phyloP scores from a whole-genome alignment of 2,113 vertebrate species.

The Chinchilla lanigera region DNA sequence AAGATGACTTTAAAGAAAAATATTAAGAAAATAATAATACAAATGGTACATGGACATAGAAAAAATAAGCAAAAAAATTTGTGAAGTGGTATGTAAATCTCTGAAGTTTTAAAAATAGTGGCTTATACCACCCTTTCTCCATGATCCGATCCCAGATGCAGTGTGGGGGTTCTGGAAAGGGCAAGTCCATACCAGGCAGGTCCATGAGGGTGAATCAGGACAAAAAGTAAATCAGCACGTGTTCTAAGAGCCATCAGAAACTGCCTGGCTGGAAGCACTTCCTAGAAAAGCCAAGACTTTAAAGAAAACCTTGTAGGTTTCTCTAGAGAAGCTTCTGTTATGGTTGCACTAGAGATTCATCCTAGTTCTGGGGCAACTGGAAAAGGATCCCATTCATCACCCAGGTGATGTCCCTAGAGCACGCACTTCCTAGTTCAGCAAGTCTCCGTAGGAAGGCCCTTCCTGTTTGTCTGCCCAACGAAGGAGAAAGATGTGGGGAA shows the following conservation, averaged over 20 bases:
- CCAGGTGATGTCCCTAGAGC: neutral
- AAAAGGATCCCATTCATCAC: neutral
- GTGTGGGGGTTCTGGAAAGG: neutral
- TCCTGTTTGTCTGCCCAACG: neutral
- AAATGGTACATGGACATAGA: neutral
- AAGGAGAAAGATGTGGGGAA: neutral
- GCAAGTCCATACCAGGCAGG: neutral
- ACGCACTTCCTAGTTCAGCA: neutral
- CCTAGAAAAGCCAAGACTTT: neutral
- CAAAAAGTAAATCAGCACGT: neutral
- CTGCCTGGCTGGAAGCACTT: neutral
- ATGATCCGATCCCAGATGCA: neutral
- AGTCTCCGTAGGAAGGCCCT: neutral
- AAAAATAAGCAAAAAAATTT: neutral
- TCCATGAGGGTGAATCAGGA: neutral
- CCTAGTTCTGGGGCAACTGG: neutral
- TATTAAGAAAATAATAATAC: neutral
- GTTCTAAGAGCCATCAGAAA: neutral
- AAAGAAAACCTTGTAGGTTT: neutral
- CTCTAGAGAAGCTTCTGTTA: neutral
- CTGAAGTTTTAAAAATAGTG: neutral
- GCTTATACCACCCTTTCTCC: neutral
- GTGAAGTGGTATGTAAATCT: neutral
- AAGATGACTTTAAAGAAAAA: neutral
- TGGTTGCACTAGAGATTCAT: neutral